Conservation (phyloP, 2,113 vertebrate genomes). For the Gnathonemus longibarbis region DNA sequence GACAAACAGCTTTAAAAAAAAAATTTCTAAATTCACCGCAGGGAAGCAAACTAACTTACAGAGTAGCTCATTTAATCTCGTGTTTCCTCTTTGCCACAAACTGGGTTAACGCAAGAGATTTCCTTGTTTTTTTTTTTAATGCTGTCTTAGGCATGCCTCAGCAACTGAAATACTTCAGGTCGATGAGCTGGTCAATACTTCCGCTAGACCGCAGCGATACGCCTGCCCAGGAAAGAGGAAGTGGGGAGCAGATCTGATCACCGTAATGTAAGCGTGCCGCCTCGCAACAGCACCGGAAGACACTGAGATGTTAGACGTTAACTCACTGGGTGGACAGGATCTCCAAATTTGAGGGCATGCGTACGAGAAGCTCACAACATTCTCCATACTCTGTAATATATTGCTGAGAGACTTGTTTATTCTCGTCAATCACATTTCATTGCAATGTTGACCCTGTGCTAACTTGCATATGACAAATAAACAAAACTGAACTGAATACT, state of each 20-base stretch:
- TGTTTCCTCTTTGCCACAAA: not conserved
- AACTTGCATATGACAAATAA: too few species aligned
- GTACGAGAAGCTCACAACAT: not conserved
- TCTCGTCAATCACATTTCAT: too few species aligned
- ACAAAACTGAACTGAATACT: too few species aligned
- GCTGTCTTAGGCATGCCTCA: not conserved
- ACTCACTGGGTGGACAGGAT: not conserved
- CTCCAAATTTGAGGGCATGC: not conserved
- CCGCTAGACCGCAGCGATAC: not conserved
- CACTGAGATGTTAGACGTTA: not conserved
- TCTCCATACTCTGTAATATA: not conserved
- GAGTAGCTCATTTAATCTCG: not conserved
- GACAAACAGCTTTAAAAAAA: not conserved
- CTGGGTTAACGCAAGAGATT: not conserved
- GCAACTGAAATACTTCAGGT: not conserved
- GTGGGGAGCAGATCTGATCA: not conserved
- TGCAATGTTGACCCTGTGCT: too few species aligned
- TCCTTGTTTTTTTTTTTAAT: not conserved
- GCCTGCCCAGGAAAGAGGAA: not conserved
- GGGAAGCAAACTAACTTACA: not conserved
- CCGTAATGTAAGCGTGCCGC: not conserved
- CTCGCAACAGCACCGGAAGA: not conserved
- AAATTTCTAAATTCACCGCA: not conserved
- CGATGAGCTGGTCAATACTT: not conserved
- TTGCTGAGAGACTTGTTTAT: too few species aligned